Percentiles rank a stretch among this genome's conserved stretches.
These are phyloP conservation scores for Onychomys leucogaster DNA, from an alignment of 2,797 vertebrate species.

Conservation along the genomic window DNA sequence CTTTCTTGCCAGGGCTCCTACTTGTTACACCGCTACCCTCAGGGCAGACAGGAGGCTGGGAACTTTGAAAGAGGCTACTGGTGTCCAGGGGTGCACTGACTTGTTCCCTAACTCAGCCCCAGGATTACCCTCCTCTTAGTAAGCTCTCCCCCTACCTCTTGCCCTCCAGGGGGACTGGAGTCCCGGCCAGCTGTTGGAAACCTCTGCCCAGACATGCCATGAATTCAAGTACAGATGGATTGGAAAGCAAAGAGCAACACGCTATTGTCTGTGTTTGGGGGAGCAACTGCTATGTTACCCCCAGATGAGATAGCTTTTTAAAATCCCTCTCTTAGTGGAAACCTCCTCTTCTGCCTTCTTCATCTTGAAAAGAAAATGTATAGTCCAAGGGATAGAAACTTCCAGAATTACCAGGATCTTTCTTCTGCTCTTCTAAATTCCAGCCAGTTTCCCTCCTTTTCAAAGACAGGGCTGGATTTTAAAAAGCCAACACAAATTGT, in stretches of 20 bases:
- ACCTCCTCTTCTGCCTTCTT: slow-evolving; percentile 27
- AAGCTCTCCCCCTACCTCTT: slow-evolving; percentile 51
- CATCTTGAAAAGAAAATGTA: slow-evolving; percentile 36
- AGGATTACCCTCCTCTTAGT: neutral
- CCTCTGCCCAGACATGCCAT: slow-evolving; percentile 81
- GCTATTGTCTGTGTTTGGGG: slow-evolving; percentile 57
- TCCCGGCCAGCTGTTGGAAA: slow-evolving; percentile 80
- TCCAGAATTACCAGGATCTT: slow-evolving; percentile 51
- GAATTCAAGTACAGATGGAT: slow-evolving; percentile 79
- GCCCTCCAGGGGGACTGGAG: slow-evolving; percentile 77
- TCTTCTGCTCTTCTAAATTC: neutral
- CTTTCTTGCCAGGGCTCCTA: slow-evolving; percentile 70
- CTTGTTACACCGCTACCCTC: slow-evolving; percentile 52
- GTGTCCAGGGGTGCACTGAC: slow-evolving; percentile 71
- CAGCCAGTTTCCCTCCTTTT: slow-evolving; percentile 43
- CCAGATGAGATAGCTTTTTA: slow-evolving; percentile 64
- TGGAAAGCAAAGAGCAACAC: slow-evolving; percentile 58
- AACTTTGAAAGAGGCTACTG: slow-evolving; percentile 54
- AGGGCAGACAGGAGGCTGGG: slow-evolving; percentile 69
- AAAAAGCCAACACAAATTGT: slow-evolving; percentile 66
- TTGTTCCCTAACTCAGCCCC: slow-evolving; percentile 59
- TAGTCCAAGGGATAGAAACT: neutral
- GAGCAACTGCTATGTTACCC: slow-evolving; percentile 64
- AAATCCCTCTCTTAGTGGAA: slow-evolving; percentile 55
- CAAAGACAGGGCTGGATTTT: slow-evolving; percentile 63